Base-by-base conservation (phyloP, 2,888 invertebrate species). In the Amphipyra berbera region DNA sequence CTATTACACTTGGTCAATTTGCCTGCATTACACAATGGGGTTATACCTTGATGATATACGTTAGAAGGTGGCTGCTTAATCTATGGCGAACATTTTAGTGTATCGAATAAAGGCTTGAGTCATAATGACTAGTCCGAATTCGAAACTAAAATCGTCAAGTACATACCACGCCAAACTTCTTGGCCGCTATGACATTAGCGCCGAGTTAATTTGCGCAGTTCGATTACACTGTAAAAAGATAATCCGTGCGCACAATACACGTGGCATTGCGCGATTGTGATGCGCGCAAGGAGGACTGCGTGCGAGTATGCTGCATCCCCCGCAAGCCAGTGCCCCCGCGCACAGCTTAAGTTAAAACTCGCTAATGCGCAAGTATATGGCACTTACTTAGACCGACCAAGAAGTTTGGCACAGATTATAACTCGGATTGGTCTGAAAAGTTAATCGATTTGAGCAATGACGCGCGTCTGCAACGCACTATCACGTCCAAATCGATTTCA, bases 1-100 rank as follows among this genome's bases (percentile, higher is more conserved):
- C 47, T 40, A 48, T 61, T 68, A 57, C 41, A 68, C 52, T 48
- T 56, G 68, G 42, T 45, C 55, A 52, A 33, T 15, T 35, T 53
- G 44, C 30, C 30, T 40, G 42, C 10, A 6, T 35, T 30, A 27
- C 21, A 13, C 41, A 13, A 48, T 15, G 15, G 13, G n/a, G 45
- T 46, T 46, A 13, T 54, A 27, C 41, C 41, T 13, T 37, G 10
- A 50, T 35, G 30, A 38, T 30, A 7, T 30, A 30, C 6, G 2
- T 30, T 30, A 30, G 30, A 30, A 30, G 30, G 30, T 30, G 7
- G 6, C 30, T 30, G 6, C 30, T 30, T 30, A 48, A 37, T 37
- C 37, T 1, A 37, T 37, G 37, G 30, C 7, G 30, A 30, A 30
- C 6, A 30, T 27, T 57, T 56, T 37, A 41, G 30, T 45, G 38